These are phyloP conservation scores for Sturnus vulgaris DNA, from an alignment of 2,113 vertebrate genomes.

Conservation along the genomic window DNA sequence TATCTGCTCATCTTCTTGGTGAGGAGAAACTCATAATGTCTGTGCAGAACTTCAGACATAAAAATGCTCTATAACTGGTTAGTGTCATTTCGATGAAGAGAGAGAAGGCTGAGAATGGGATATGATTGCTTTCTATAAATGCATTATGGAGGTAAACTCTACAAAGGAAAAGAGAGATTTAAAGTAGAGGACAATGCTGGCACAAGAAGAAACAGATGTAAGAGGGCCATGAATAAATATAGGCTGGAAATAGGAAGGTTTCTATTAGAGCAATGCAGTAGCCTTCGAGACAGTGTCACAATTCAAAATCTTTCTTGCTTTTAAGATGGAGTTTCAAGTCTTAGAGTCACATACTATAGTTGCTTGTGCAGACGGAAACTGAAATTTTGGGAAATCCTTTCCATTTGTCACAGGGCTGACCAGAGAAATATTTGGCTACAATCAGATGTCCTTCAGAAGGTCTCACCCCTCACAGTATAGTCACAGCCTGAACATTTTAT, in stretches of 20 bases:
- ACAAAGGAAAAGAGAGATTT: background rate
- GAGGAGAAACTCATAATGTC: slow-evolving; percentile 21
- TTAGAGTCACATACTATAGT: background rate
- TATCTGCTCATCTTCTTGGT: slow-evolving; percentile 22
- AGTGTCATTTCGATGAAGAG: background rate
- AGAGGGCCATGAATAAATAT: background rate
- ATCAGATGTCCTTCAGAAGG: background rate
- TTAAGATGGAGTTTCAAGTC: background rate
- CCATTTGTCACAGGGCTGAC: background rate
- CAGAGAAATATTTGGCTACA: background rate
- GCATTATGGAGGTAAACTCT: background rate
- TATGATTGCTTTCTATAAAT: slow-evolving; percentile 22
- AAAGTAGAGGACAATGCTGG: background rate
- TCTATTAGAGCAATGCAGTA: background rate
- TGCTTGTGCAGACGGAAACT: background rate
- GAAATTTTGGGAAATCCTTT: background rate
- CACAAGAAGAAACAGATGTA: background rate
- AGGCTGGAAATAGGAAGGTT: background rate
- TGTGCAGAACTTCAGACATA: slow-evolving; percentile 3
- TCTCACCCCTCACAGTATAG: background rate
- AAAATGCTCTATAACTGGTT: slow-evolving; percentile 10
- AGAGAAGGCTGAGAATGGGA: background rate
- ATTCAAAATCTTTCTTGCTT: background rate
- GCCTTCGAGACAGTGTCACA: background rate
- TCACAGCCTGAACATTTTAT: background rate